Conservation (phyloP, 2,888 invertebrate species). For the Ernsta delagoae region DNA sequence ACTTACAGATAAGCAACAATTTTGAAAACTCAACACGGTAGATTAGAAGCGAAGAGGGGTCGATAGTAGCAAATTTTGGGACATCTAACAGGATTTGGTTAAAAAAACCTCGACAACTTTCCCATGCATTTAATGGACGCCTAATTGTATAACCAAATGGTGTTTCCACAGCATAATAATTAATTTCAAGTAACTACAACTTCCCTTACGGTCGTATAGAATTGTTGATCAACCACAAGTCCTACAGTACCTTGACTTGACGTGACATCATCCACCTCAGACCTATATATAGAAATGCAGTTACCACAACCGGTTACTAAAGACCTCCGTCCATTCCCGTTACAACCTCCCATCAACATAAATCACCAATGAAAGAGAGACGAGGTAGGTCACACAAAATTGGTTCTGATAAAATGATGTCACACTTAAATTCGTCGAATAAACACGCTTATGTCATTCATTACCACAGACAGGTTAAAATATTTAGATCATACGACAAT, state of each 20-base stretch:
- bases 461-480: slow-evolving; percentile 49
- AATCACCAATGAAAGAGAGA: slow-evolving; percentile 47
- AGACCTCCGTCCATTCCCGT: slow-evolving; percentile 55
- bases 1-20: too few relatives aligned
- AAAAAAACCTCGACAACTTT: too few relatives aligned
- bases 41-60: too few relatives aligned
- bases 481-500: slow-evolving; percentile 48
- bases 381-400: slow-evolving; percentile 51
- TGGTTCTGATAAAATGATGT: slow-evolving; percentile 69
- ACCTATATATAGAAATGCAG: slow-evolving; percentile 76
- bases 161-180: slow-evolving; percentile 17
- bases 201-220: slow-evolving; percentile 22
- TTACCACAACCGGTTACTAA: slow-evolving; percentile 47
- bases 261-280: slow-evolving; percentile 67
- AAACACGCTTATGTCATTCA: slow-evolving; percentile 59
- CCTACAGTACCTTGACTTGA: neutral
- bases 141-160: too few relatives aligned
- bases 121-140: too few relatives aligned
- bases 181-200: slow-evolving; percentile 14
- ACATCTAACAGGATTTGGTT: too few relatives aligned
- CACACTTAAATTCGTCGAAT: slow-evolving; percentile 49
- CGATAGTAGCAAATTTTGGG: too few relatives aligned
- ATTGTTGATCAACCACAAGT: slow-evolving; percentile 8
- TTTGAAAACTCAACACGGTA: too few relatives aligned
- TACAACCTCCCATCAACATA: slow-evolving; percentile 48